Percentiles rank a stretch among this genome's conserved stretches.
Evolutionary conservation across 2,888 invertebrate genomes (phyloP).

Genomic region (Drosophila siamana): DNA sequence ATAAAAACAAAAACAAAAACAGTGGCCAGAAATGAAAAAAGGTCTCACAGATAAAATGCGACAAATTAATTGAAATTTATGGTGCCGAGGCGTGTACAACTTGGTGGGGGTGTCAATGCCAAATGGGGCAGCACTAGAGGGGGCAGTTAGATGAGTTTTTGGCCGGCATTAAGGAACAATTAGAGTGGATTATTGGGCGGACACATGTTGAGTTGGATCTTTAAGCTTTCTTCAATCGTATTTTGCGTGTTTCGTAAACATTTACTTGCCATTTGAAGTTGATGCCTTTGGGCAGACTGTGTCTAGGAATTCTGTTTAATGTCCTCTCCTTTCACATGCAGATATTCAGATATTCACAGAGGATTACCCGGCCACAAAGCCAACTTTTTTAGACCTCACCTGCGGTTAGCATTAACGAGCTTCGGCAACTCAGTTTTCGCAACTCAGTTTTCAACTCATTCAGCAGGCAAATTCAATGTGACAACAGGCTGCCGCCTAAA

Average conservation of each 20-base stretch:
- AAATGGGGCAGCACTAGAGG: background rate
- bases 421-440: constrained; percentile 25
- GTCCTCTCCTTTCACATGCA: constrained; percentile 32
- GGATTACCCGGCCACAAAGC: constrained; percentile 27
- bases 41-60: constrained; percentile 61
- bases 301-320: constrained; percentile 29
- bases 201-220: constrained; percentile 38
- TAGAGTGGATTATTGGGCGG: constrained; percentile 52
- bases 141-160: constrained; percentile 12
- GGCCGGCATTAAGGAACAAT: constrained; percentile 60
- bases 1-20: constrained; percentile 43
- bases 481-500: constrained; percentile 56
- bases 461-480: constrained; percentile 69
- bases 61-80: constrained; percentile 79
- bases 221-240: constrained; percentile 7
- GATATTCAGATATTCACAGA: constrained; percentile 20
- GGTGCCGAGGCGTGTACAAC: constrained; percentile 56
- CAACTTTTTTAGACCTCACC: constrained; percentile 30
- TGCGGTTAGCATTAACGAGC: constrained; percentile 52
- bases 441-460: constrained; percentile 38
- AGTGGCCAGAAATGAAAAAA: constrained; percentile 40
- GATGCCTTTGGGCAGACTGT: constrained; percentile 21
- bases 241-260: constrained; percentile 17
- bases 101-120: background rate
- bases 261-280: background rate